Base-by-base conservation (phyloP, 1,140 invertebrate genomes). In the Eupristina koningsbergeri region DNA sequence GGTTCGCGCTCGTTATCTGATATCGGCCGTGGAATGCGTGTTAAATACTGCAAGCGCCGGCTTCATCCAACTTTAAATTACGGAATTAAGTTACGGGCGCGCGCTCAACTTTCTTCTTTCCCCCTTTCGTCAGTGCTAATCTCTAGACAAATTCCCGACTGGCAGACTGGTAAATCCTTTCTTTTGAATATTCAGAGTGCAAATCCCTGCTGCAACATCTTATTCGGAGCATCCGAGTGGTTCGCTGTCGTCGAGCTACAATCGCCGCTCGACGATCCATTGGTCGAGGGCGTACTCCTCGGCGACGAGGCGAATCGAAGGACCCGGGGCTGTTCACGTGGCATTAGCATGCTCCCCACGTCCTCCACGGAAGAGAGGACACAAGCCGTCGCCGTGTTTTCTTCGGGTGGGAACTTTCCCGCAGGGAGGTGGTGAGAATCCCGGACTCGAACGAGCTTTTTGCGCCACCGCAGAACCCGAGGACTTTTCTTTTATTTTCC, bases 41-140 rank as follows among this genome's bases (percentile, higher is more conserved):
- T 17, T 67, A 67, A 67, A 17, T 67, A 31, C 34, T 67, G 64
- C 29, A 67, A 36, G 64, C 17, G 64, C 31, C 64, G 34, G 29
- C 64, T 17, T 67, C 64, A 17, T 31, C 17, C 36, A 41, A 26
- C 67, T 41, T 71, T 71, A 71, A 71, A 71, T 71, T 71, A 22
- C 36, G n/a, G 41, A 71, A 71, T 71, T 71, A 36, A 71, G 9
- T 71, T 41, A 71, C 36, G 67, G 26, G 8, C 67, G 36, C 7
- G 17, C 1, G 17, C 1, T 19, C 6, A 41, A 41, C 22, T 71
- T 22, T 41, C 67, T 3, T 3, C 11, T 36, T 3, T 41, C 1
- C 31, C 64, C 0, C 9, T 11, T n/a, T n/a, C n/a, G 36, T 67
- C 31, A 67, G 36, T 67, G 64, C 31, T 67, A 67, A 67, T 67